A percentile compares a stretch with the other conserved stretches of the same genome.
Evolutionary conservation across 2,888 invertebrate genomes (phyloP).

Genomic region (Apotomis turbidana): DNA sequence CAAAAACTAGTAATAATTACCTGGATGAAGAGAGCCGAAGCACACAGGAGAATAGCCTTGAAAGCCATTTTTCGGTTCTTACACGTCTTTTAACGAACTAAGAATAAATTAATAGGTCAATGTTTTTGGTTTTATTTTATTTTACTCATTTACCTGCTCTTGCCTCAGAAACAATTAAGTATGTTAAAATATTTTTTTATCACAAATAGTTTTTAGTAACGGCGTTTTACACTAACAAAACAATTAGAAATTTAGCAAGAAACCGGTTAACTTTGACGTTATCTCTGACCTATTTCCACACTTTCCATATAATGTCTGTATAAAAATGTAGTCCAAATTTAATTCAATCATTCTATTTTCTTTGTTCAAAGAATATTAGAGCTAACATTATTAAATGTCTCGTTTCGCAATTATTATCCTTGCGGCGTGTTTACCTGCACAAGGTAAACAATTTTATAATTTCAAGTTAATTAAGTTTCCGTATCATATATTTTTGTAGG

Average conservation of each 20-base stretch:
- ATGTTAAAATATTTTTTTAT: slow-evolving; percentile 2
- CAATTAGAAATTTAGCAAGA: slow-evolving; percentile 6
- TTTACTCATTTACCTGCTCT: background rate
- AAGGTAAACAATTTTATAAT: slow-evolving; percentile 17
- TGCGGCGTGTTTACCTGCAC: slow-evolving; percentile 15
- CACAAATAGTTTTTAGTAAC: background rate
- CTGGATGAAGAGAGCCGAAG: slow-evolving; percentile 41
- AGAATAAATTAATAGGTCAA: background rate
- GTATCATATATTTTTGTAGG: too few relatives aligned
- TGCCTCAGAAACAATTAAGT: background rate
- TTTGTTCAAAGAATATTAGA: slow-evolving; percentile 11
- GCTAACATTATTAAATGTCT: slow-evolving; percentile 13
- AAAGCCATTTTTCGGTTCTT: slow-evolving; percentile 6
- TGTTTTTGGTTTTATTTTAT: slow-evolving; percentile 2
- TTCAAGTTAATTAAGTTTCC: background rate
- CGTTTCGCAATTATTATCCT: slow-evolving; percentile 11
- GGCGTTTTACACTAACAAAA: background rate
- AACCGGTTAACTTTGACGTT: background rate
- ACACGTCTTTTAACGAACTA: background rate
- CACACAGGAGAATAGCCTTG: slow-evolving; percentile 25
- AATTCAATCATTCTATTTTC: slow-evolving; percentile 4
- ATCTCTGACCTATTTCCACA: slow-evolving; percentile 28
- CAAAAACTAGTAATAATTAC: background rate
- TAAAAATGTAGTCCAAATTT: background rate
- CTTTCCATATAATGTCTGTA: background rate